A percentile compares a stretch with the other conserved stretches of the same genome.
phyloP scores from a whole-genome alignment of 2,797 vertebrate species.

The Dendrocincla fuliginosa region DNA sequence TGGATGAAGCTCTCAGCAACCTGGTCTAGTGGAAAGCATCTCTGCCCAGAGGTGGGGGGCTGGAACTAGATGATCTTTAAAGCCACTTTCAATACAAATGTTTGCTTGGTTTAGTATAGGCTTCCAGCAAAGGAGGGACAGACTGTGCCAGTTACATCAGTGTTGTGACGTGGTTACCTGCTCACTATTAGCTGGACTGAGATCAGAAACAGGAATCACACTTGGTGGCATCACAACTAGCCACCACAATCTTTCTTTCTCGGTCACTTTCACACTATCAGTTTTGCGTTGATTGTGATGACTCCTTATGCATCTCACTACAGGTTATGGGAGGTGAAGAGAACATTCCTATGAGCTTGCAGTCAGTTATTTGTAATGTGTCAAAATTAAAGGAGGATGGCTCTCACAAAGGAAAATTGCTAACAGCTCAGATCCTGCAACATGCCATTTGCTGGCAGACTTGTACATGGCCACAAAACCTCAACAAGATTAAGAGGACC shows the following conservation, averaged over 20 bases:
- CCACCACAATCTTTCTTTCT: slow-evolving; percentile 29
- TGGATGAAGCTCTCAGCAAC: neutral
- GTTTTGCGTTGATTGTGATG: neutral
- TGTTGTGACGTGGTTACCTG: slow-evolving; percentile 31
- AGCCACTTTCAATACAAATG: neutral
- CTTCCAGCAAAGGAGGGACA: slow-evolving; percentile 25
- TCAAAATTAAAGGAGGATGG: neutral
- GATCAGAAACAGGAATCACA: slow-evolving; percentile 47
- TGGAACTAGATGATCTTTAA: neutral
- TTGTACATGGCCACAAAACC: neutral
- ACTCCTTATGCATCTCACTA: slow-evolving; percentile 22
- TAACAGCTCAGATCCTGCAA: neutral
- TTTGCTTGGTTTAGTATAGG: slow-evolving; percentile 28
- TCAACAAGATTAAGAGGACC: neutral
- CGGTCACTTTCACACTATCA: slow-evolving; percentile 10
- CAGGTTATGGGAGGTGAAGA: slow-evolving; percentile 31
- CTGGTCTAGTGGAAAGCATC: neutral
- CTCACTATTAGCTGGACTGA: slow-evolving; percentile 36
- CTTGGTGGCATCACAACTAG: neutral
- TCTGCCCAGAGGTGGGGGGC: neutral
- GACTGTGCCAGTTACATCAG: neutral
- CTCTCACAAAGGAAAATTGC: neutral
- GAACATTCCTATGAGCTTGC: neutral
- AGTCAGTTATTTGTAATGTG: neutral
- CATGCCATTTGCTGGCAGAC: neutral